These are phyloP conservation scores for Euwallacea similis DNA, from an alignment of 1,140 invertebrate genomes.

Conservation along the genomic window DNA sequence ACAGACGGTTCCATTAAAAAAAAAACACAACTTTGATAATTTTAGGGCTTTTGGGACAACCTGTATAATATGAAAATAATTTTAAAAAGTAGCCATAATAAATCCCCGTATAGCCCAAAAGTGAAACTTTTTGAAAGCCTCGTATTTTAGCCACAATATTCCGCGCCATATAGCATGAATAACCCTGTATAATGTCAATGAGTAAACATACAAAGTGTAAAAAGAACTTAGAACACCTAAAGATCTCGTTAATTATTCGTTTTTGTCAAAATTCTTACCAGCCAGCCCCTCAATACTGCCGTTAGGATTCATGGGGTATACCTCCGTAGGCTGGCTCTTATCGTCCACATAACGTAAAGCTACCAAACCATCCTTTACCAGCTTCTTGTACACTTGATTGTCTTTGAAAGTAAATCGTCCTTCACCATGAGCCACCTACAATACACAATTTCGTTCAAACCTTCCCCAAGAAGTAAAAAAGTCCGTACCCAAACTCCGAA, in stretches of 20 bases:
- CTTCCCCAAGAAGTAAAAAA: background rate
- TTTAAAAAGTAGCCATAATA: no score
- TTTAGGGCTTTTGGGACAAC: no score
- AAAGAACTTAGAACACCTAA: no score
- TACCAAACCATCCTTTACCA: conserved; percentile 67
- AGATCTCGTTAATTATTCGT: background rate
- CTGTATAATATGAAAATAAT: no score
- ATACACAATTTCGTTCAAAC: background rate
- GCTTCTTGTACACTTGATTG: conserved; percentile 57
- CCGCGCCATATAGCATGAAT: no score
- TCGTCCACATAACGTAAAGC: conserved; percentile 86
- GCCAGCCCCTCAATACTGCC: conserved; percentile 84
- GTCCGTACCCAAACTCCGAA: conserved; percentile 84
- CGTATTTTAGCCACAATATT: no score
- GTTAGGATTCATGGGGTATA: conserved; percentile 93
- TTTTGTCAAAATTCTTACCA: conserved; percentile 11
- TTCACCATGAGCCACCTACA: conserved; percentile 85
- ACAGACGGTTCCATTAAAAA: no score
- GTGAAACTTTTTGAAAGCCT: no score
- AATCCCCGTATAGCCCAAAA: no score
- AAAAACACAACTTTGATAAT: no score
- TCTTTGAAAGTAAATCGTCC: conserved; percentile 71
- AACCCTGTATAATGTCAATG: background rate
- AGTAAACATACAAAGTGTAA: background rate
- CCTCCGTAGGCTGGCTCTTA: conserved; percentile 69